phyloP scores from a whole-genome alignment of 2,888 invertebrate species.

The Coremacera marginata region DNA sequence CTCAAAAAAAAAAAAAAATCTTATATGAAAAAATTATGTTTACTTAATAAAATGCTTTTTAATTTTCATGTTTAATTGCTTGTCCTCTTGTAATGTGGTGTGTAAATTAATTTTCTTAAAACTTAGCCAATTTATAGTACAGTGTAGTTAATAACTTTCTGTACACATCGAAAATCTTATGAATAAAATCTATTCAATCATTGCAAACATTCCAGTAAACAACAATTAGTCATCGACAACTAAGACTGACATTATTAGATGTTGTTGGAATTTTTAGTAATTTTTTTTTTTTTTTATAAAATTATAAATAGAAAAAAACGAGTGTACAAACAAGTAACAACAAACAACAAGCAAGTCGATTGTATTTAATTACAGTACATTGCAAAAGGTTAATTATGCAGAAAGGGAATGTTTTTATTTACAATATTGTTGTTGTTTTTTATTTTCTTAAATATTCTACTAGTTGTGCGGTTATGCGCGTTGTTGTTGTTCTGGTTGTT shows the following conservation, averaged over 20 bases:
- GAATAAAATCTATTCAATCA: no score
- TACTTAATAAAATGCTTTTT: no score
- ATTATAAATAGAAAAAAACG: constrained; percentile 53
- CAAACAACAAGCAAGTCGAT: constrained; percentile 46
- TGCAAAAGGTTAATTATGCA: constrained; percentile 59
- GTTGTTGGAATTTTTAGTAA: constrained; percentile 53
- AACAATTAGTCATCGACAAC: constrained; percentile 51
- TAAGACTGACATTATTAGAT: constrained; percentile 44
- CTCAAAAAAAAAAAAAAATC: no score
- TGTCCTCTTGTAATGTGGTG: no score
- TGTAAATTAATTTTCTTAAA: no score
- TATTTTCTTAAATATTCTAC: constrained; percentile 20
- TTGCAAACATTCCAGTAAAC: not conserved
- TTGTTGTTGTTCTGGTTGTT: constrained; percentile 3
- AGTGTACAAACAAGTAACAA: constrained; percentile 37
- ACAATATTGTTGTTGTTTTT: not conserved
- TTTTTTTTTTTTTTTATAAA: constrained; percentile 54
- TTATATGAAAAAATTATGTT: no score
- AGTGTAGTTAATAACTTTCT: no score
- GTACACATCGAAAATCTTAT: no score
- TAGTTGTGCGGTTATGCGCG: not conserved
- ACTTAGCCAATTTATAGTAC: no score
- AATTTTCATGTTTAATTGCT: no score
- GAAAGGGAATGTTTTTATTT: constrained; percentile 38
- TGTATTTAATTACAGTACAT: constrained; percentile 38